These are phyloP conservation scores for Lophius piscatorius DNA, from an alignment of 2,113 vertebrate genomes.

Conservation along the genomic window DNA sequence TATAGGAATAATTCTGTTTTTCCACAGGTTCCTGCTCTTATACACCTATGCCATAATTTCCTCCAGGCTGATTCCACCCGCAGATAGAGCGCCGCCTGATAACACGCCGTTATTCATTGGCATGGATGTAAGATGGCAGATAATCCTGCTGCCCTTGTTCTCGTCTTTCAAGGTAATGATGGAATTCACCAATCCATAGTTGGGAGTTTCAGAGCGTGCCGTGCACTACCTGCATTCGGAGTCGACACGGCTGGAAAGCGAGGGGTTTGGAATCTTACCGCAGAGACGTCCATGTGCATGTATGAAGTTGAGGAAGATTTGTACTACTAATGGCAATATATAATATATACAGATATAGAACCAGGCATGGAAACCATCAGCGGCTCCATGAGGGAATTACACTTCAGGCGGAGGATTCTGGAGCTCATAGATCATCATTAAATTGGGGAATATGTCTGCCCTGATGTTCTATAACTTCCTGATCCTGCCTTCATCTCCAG, in stretches of 20 bases:
- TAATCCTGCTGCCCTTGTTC: conserved; percentile 71
- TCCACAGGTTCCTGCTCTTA: neutral
- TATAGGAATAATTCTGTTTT: too few relatives aligned
- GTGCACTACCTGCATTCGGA: conserved; percentile 16
- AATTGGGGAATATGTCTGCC: conserved; percentile 33
- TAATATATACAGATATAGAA: conserved; percentile 35
- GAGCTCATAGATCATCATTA: conserved; percentile 38
- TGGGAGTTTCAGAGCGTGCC: conserved; percentile 34
- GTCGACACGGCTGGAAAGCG: conserved; percentile 39
- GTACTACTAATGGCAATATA: too few relatives aligned
- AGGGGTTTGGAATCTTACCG: conserved; percentile 32
- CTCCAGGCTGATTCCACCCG: conserved; percentile 56
- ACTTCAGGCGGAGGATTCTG: conserved; percentile 27
- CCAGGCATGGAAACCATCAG: conserved; percentile 4
- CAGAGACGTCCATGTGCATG: conserved; percentile 46
- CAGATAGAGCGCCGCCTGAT: conserved; percentile 64
- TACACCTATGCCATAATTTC: conserved; percentile 42
- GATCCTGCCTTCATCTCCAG: conserved; percentile 43
- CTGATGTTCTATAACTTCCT: conserved; percentile 25
- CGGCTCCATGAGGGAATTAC: conserved; percentile 20
- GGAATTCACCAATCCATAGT: conserved; percentile 61
- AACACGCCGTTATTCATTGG: conserved; percentile 76
- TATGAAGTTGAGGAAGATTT: conserved; percentile 23
- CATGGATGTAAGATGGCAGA: conserved; percentile 67
- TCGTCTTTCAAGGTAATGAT: conserved; percentile 74